Conservation (phyloP, 2,888 invertebrate genomes). For the Philaethria dido region DNA sequence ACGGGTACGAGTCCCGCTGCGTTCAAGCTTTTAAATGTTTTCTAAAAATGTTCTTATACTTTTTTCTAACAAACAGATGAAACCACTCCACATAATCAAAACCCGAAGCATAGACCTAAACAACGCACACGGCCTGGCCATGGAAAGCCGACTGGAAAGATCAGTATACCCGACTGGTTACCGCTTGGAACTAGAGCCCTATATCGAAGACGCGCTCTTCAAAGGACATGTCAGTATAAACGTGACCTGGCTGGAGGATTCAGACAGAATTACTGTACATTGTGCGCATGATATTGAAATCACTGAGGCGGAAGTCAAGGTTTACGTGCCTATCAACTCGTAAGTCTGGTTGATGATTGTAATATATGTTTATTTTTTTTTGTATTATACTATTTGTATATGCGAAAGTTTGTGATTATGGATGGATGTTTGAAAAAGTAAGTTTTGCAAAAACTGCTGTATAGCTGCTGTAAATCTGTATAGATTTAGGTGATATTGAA, state of each 20-base stretch:
- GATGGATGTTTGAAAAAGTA: no score
- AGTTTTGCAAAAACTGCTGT: no score
- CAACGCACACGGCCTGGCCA: slow-evolving; percentile 86
- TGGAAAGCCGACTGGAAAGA: slow-evolving; percentile 85
- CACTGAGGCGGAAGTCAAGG: slow-evolving; percentile 75
- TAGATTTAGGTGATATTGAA: no score
- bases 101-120: slow-evolving; percentile 88
- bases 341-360: slow-evolving; percentile 50
- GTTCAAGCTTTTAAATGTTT: no score
- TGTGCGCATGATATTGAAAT: slow-evolving; percentile 86
- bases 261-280: slow-evolving; percentile 86
- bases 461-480: no score
- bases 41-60: background rate
- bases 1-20: no score
- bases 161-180: slow-evolving; percentile 87
- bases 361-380: background rate
- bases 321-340: slow-evolving; percentile 55
- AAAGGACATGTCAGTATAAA: slow-evolving; percentile 88
- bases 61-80: slow-evolving; percentile 45
- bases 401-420: no score
- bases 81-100: slow-evolving; percentile 67
- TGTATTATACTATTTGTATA: no score
- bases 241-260: slow-evolving; percentile 85
- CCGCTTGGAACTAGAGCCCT: slow-evolving; percentile 86
- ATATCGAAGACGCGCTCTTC: slow-evolving; percentile 86